A percentile compares a stretch with the other conserved stretches of the same genome.
Evolutionary conservation across 2,113 vertebrate species (phyloP).

Genomic region (Macroglossus sobrinus): DNA sequence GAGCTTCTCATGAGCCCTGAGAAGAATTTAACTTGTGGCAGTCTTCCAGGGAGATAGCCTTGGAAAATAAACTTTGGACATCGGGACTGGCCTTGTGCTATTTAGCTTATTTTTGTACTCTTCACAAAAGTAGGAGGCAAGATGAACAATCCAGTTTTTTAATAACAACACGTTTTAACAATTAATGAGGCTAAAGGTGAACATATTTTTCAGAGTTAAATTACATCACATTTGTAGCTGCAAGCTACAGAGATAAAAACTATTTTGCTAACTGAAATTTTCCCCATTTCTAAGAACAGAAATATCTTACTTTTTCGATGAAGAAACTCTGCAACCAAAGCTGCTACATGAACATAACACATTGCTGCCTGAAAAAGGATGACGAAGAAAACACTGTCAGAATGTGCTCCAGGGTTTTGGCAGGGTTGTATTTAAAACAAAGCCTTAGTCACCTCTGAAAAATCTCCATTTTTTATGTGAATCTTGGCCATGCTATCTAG

Average conservation of each 20-base stretch:
- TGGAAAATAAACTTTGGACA: conserved; percentile 60
- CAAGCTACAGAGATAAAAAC: background rate
- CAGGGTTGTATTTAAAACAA: background rate
- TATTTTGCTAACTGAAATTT: background rate
- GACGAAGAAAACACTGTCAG: conserved; percentile 62
- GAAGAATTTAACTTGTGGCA: conserved; percentile 58
- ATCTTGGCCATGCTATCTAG: conserved; percentile 98
- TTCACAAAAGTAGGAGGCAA: conserved; percentile 43
- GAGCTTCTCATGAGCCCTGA: conserved; percentile 29
- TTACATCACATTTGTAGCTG: background rate
- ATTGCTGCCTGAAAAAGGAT: conserved; percentile 90
- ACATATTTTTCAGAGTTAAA: conserved; percentile 32
- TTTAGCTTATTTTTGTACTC: conserved; percentile 35
- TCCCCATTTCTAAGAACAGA: background rate
- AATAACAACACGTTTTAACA: background rate
- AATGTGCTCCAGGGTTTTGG: background rate
- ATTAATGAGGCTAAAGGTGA: background rate
- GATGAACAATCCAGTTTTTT: conserved; percentile 34
- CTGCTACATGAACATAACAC: conserved; percentile 96
- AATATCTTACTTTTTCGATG: conserved; percentile 93
- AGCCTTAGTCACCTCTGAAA: conserved; percentile 89
- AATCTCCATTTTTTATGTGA: conserved; percentile 95
- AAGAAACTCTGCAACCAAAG: conserved; percentile 95
- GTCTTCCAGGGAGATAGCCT: conserved; percentile 36
- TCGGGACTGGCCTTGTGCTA: background rate